phyloP scores from a whole-genome alignment of 1,140 invertebrate genomes.

The Solenopsis fugax region DNA sequence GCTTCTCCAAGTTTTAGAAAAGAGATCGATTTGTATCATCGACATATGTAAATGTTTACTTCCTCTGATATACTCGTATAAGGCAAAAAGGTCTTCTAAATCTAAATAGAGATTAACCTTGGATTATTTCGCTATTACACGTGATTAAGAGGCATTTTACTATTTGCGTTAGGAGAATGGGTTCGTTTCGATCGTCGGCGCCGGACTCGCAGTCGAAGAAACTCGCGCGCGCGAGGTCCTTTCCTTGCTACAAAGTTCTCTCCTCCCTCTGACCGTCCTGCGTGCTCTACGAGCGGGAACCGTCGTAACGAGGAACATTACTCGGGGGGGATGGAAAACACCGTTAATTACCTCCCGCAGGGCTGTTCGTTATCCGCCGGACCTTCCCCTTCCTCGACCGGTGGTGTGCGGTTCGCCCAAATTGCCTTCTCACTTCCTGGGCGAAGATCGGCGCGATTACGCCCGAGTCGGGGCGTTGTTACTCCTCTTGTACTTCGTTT shows the following conservation, averaged over 20 bases:
- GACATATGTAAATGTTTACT: not conserved
- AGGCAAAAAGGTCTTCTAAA: not conserved
- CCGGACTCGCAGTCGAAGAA: conserved; percentile 52
- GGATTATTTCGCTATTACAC: not conserved
- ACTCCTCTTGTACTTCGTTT: conserved; percentile 72
- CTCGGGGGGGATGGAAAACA: conserved; percentile 81
- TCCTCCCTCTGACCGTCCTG: conserved; percentile 14
- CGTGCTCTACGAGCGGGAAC: conserved; percentile 74
- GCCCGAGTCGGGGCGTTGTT: conserved; percentile 57
- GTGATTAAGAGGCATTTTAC: not conserved
- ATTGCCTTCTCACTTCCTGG: conserved; percentile 85
- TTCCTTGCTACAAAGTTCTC: conserved; percentile 42
- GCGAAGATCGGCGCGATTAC: conserved; percentile 83
- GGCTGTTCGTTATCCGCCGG: conserved; percentile 83
- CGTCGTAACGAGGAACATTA: conserved; percentile 85
- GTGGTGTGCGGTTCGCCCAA: conserved; percentile 82
- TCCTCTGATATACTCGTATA: not conserved
- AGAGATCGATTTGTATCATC: not conserved
- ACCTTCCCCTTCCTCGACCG: conserved; percentile 67
- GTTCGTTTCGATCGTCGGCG: conserved; percentile 5
- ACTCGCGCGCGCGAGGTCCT: conserved; percentile 10
- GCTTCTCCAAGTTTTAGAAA: not conserved
- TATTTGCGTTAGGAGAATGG: not conserved
- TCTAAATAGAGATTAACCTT: not conserved
- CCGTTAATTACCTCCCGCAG: conserved; percentile 84